Evolutionary conservation across 1,140 invertebrate species (phyloP).

Genomic region (Neodiprion lecontei): DNA sequence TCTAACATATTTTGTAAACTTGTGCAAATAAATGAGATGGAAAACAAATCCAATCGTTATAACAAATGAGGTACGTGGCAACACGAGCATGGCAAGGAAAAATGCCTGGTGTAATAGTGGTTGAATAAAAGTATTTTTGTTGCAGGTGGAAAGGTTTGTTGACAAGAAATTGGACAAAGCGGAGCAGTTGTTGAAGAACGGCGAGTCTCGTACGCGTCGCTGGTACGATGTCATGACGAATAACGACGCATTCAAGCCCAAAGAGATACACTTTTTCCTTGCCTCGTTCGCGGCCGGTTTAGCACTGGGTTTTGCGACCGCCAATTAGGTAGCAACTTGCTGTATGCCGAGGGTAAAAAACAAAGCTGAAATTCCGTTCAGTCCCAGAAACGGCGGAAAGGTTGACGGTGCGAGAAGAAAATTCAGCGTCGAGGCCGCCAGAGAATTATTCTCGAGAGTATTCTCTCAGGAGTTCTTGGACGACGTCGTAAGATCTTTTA

Average conservation of each 20-base stretch:
- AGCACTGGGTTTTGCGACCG: conserved; percentile 67
- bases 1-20: too few relatives aligned
- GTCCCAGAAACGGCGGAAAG: too few relatives aligned
- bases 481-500: not conserved
- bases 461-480: conserved; percentile 16
- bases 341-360: conserved; percentile 48
- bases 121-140: conserved; percentile 28
- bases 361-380: not conserved
- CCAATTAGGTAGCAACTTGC: conserved; percentile 49
- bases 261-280: conserved; percentile 78
- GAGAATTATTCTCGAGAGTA: conserved; percentile 15
- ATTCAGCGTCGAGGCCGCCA: conserved; percentile 19
- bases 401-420: conserved; percentile 19
- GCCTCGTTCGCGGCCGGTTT: conserved; percentile 76
- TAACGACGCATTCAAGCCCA: conserved; percentile 68
- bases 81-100: too few relatives aligned
- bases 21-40: too few relatives aligned
- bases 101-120: too few relatives aligned
- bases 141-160: conserved; percentile 77
- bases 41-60: too few relatives aligned
- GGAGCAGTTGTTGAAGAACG: conserved; percentile 73
- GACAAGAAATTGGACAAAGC: conserved; percentile 81
- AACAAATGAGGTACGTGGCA: too few relatives aligned
- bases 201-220: conserved; percentile 69
- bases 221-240: conserved; percentile 75